These are phyloP conservation scores for Drosophila pachea DNA, from an alignment of 1,140 invertebrate genomes.

Conservation along the genomic window DNA sequence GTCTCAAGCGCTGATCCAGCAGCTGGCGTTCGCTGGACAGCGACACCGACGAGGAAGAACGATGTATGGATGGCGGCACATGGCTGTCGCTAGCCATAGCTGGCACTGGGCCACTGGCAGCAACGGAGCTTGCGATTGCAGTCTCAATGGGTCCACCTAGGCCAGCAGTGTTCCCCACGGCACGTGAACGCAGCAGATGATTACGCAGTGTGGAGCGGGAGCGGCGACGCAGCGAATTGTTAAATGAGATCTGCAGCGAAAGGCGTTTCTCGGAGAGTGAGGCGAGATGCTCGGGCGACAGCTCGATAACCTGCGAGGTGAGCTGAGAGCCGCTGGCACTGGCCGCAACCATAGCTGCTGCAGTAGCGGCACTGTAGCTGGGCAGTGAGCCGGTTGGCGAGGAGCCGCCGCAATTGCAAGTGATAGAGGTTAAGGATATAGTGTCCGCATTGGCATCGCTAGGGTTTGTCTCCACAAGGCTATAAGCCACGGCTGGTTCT, in stretches of 20 bases:
- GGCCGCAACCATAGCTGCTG: conserved; percentile 43
- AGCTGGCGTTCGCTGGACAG: conserved; percentile 66
- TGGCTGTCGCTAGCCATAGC: conserved; percentile 5
- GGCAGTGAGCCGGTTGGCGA: conserved; percentile 55
- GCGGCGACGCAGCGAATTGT: conserved; percentile 63
- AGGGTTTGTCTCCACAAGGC: conserved; percentile 50
- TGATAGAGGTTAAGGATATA: conserved; percentile 54
- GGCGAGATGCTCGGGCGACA: conserved; percentile 72
- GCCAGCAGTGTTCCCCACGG: conserved; percentile 57
- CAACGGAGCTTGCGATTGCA: conserved; percentile 13
- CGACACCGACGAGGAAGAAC: conserved; percentile 62
- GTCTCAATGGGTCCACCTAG: conserved; percentile 41
- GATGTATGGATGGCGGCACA: conserved; percentile 57
- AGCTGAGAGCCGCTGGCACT: conserved; percentile 17
- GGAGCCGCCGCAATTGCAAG: conserved; percentile 55
- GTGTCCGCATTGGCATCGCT: conserved; percentile 46
- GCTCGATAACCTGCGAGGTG: conserved; percentile 64
- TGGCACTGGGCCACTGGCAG: conserved; percentile 7
- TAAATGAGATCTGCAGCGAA: conserved; percentile 77
- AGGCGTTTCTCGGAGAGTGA: conserved; percentile 73
- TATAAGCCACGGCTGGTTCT: conserved; percentile 64
- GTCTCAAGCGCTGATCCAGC: conserved; percentile 67
- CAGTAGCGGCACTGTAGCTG: conserved; percentile 58
- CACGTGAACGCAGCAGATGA: conserved; percentile 68
- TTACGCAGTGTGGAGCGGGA: conserved; percentile 65